Evolutionary conservation across 2,888 invertebrate species (phyloP).

Genomic region (Hypomecis atomaria): DNA sequence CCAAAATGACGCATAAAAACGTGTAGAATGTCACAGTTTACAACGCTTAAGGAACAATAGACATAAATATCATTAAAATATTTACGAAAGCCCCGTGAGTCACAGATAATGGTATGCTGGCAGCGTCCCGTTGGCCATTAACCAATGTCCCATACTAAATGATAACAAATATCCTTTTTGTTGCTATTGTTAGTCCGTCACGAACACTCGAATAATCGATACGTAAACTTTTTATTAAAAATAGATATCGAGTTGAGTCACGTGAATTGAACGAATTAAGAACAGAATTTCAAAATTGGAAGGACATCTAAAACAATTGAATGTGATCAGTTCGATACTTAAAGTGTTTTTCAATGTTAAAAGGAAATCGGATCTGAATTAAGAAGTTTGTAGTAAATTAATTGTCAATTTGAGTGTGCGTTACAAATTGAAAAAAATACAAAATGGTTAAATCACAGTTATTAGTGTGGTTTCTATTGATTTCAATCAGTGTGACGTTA

Average conservation of each 20-base stretch:
- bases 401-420: too few species aligned
- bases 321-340: background rate
- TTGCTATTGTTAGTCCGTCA: conserved; percentile 76
- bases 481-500: conserved; percentile 47
- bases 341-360: background rate
- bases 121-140: conserved; percentile 68
- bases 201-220: conserved; percentile 61
- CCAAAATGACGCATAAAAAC: conserved; percentile 5
- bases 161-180: conserved; percentile 78
- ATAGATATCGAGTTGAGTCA: background rate
- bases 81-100: conserved; percentile 54
- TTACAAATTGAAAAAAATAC: background rate
- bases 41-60: conserved; percentile 39
- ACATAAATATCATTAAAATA: conserved; percentile 47
- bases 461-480: conserved; percentile 50
- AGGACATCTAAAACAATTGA: background rate
- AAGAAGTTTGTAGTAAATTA: background rate
- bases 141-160: conserved; percentile 76
- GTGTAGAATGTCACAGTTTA: background rate
- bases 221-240: conserved; percentile 50
- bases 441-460: conserved; percentile 48
- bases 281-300: background rate
- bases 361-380: background rate
- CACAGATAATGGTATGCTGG: conserved; percentile 78
- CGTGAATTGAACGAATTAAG: background rate